These are phyloP conservation scores for Ditula angustiorana DNA, from an alignment of 2,888 invertebrate genomes.

Conservation along the genomic window DNA sequence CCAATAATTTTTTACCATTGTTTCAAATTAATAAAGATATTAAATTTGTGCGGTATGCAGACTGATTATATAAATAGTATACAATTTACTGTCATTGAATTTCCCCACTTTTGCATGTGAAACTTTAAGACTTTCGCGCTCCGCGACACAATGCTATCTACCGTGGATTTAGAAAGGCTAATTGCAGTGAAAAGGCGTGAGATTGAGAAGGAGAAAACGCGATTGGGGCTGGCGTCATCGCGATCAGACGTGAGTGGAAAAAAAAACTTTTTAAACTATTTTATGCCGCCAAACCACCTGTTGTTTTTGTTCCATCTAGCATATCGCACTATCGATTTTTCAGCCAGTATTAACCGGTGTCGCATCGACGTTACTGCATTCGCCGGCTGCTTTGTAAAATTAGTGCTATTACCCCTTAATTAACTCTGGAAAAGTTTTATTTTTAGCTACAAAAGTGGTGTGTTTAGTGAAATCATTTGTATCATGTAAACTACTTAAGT, in stretches of 20 bases:
- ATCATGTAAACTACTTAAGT: conserved; percentile 7
- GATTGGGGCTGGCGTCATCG: conserved; percentile 59
- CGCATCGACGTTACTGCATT: conserved; percentile 34
- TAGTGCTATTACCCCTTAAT: conserved; percentile 22
- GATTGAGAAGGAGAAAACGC: conserved; percentile 74
- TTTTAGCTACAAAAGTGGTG: conserved; percentile 8
- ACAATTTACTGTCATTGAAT: neutral
- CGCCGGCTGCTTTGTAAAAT: conserved; percentile 16
- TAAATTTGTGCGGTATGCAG: neutral
- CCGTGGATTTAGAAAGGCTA: conserved; percentile 72
- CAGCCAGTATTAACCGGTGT: conserved; percentile 29
- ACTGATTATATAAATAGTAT: neutral
- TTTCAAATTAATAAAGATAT: neutral
- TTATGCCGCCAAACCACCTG: conserved; percentile 51
- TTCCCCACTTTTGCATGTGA: conserved; percentile 32
- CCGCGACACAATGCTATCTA: conserved; percentile 70
- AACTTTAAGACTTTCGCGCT: conserved; percentile 27
- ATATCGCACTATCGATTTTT: conserved; percentile 37
- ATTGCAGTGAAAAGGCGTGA: conserved; percentile 76
- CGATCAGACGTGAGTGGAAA: conserved; percentile 39
- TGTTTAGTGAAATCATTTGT: conserved; percentile 9
- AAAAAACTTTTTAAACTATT: conserved; percentile 16
- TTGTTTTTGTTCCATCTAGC: conserved; percentile 43
- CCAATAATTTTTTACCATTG: neutral
- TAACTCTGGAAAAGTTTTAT: conserved; percentile 2